Evolutionary conservation across 2,797 vertebrate species (phyloP), one percentile per base, ranked within the genome.

Genomic region (Anas acuta): DNA sequence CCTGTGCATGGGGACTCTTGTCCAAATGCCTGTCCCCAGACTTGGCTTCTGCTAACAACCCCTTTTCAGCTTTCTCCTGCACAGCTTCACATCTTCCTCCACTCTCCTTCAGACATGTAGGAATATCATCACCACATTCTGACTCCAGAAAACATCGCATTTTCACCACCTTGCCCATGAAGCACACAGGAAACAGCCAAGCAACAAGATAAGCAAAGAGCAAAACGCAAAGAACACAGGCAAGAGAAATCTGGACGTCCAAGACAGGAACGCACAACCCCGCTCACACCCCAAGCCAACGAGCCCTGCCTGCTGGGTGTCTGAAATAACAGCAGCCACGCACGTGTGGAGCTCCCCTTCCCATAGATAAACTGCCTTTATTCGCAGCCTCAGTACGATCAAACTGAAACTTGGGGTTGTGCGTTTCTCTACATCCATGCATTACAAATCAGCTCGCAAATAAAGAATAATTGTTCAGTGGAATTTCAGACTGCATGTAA

Each of bases 381-480:
- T 92, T 84, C 90, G 54, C 33, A 11, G 90, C 41, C 61, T 74
- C 49, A 26, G 3, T 7, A 14, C 43, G 43, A 95, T 82, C 87
- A 80, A 91, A 87, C 45, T 33, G 60, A 80, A 94, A 73, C 54
- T 91, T 17, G 53, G 61, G 77, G 43, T 84, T 67, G n/a, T 51
- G 53, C 71, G 33, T 82, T 94, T 84, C 87, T 81, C 82, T 71
- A 54, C 83, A 84, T 93, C 37, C 72, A 87, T 84, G 92, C 94
- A 92, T 95, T 58, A 93, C 92, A 94, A 82, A 93, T 93, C 69
- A 92, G 67, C 28, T 60, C 58, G 80, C 57, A 89, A 87, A 91
- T 89, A 95, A 88, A 87, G 90, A 96, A 80, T 77, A 89, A 82
- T 71, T 89, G 94, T 82, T 91, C 81, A 9, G 0, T 58, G 80